Conservation (phyloP, 2,888 invertebrate genomes). For the Griposia aprilina region DNA sequence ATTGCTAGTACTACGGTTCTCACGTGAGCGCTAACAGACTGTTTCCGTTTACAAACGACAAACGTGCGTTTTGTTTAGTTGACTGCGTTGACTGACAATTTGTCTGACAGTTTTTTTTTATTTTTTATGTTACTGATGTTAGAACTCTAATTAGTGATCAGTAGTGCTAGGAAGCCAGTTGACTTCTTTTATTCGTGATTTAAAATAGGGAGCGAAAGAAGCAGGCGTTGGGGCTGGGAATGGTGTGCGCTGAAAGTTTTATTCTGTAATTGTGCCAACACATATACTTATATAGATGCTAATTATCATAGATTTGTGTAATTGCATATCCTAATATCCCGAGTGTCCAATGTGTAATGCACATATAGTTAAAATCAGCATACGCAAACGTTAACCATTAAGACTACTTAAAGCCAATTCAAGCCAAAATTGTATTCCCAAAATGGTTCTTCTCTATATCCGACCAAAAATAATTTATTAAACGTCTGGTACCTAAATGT, state of each 20-base stretch:
- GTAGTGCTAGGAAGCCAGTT: background rate
- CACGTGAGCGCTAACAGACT: slow-evolving; percentile 58
- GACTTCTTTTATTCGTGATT: background rate
- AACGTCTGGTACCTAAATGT: slow-evolving; percentile 21
- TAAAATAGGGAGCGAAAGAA: background rate
- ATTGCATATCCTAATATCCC: background rate
- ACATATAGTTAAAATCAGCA: too few relatives aligned
- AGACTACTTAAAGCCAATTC: too few relatives aligned
- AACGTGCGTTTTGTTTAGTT: slow-evolving; percentile 45
- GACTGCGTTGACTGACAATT: background rate
- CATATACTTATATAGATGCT: background rate
- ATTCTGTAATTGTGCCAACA: background rate
- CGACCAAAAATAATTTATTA: background rate
- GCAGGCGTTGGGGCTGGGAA: background rate
- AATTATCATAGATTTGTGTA: background rate
- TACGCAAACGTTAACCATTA: background rate
- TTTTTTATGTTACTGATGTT: too few relatives aligned
- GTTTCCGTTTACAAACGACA: slow-evolving; percentile 54
- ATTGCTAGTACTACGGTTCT: slow-evolving; percentile 51
- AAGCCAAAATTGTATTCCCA: background rate
- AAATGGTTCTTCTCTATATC: background rate
- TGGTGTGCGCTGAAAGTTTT: too few relatives aligned
- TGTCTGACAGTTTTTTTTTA: background rate
- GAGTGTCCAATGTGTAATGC: too few relatives aligned
- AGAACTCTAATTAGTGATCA: background rate